Percentiles rank a stretch among this genome's conserved stretches.
Conservation (phyloP, 1,140 invertebrate genomes). For the Amyelois transitella region DNA sequence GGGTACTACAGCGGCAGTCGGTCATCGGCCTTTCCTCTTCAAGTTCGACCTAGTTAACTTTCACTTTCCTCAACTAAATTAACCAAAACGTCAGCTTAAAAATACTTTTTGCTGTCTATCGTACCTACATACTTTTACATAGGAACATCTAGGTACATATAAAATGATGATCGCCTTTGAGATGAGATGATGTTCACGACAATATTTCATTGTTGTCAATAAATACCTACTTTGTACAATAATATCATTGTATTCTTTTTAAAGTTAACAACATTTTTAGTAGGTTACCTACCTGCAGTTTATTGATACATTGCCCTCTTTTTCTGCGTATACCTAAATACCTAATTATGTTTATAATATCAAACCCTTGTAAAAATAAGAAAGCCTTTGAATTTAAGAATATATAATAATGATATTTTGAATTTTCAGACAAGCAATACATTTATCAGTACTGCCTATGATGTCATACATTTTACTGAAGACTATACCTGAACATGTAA, state of each 20-base stretch:
- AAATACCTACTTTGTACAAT: no score
- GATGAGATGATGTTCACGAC: no score
- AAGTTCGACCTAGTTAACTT: background rate
- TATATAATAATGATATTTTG: background rate
- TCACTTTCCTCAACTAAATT: background rate
- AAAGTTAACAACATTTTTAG: no score
- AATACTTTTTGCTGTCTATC: no score
- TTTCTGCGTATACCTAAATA: no score
- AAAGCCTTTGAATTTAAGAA: no score
- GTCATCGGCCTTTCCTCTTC: background rate
- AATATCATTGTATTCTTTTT: background rate
- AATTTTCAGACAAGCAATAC: constrained; percentile 81
- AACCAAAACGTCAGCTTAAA: background rate
- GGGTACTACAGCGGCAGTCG: background rate
- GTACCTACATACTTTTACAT: no score
- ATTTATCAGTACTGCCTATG: constrained; percentile 83
- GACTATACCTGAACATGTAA: constrained; percentile 43
- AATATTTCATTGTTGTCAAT: background rate
- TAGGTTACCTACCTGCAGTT: no score
- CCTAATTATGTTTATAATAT: no score
- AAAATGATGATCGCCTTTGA: background rate
- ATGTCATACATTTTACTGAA: constrained; percentile 84
- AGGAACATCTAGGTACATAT: no score
- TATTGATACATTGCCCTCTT: no score
- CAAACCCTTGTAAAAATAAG: no score